Evolutionary conservation across 2,113 vertebrate species (phyloP).

Genomic region (Mastomys coucha): DNA sequence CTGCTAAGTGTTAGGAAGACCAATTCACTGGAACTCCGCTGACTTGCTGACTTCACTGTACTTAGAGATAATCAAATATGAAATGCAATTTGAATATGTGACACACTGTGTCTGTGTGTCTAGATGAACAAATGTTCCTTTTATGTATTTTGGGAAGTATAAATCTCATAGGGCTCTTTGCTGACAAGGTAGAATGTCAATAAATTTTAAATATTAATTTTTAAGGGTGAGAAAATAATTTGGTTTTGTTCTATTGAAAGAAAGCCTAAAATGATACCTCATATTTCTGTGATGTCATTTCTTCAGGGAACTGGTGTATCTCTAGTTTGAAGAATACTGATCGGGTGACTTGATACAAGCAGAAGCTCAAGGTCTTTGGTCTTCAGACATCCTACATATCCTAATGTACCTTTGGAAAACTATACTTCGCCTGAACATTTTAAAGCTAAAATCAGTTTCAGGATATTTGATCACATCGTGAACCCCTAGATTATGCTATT

Average conservation of each 20-base stretch:
- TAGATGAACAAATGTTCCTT: not conserved
- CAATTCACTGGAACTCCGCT: not conserved
- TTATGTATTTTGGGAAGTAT: not conserved
- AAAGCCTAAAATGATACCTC: conserved; percentile 9
- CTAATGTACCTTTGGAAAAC: conserved; percentile 41
- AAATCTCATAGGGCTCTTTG: not conserved
- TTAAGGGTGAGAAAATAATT: not conserved
- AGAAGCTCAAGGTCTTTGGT: not conserved
- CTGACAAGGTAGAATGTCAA: not conserved
- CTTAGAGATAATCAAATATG: not conserved
- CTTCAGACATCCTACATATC: not conserved
- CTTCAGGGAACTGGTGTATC: not conserved
- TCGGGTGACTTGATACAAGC: not conserved
- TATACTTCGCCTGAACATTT: not conserved
- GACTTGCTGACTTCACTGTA: not conserved
- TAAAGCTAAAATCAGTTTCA: conserved; percentile 11
- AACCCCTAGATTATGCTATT: too few species aligned
- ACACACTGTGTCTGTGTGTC: not conserved
- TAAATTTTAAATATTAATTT: not conserved
- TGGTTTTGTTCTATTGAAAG: not conserved
- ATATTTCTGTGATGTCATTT: not conserved
- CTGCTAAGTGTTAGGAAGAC: not conserved
- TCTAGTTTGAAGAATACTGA: not conserved
- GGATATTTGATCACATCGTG: too few species aligned
- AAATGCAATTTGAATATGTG: not conserved